phyloP scores from a whole-genome alignment of 1,140 invertebrate genomes.

The Asobara japonica region DNA sequence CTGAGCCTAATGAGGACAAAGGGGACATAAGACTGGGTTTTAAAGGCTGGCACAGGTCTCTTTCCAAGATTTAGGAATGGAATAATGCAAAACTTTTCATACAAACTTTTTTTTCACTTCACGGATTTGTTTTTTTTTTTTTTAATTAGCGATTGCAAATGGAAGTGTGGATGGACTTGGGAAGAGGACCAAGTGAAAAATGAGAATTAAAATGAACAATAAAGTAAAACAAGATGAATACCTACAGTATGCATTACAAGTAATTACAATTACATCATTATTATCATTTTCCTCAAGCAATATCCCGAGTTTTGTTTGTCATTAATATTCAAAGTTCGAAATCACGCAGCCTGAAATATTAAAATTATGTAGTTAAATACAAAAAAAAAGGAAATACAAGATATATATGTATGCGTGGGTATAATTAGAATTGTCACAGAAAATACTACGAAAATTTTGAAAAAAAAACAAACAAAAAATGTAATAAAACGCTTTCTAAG shows the following conservation, averaged over 20 bases:
- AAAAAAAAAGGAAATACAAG: conserved; percentile 29
- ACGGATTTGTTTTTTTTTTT: not conserved
- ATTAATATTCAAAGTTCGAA: conserved; percentile 54
- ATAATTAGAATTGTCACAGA: conserved; percentile 48
- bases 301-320: conserved; percentile 45
- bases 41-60: conserved; percentile 4
- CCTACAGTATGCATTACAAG: not conserved
- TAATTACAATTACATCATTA: not conserved
- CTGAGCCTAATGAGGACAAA: conserved; percentile 10
- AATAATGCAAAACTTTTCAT: conserved; percentile 10
- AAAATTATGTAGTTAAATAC: conserved; percentile 38
- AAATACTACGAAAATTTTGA: conserved; percentile 52
- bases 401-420: conserved; percentile 31
- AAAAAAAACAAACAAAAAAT: conserved; percentile 48
- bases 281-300: conserved; percentile 21
- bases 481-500: conserved; percentile 44
- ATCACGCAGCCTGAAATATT: conserved; percentile 47
- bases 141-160: not conserved
- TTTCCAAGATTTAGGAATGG: not conserved
- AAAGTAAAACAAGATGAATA: not conserved
- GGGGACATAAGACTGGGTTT: conserved; percentile 15
- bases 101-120: not conserved
- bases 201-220: not conserved
- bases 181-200: conserved; percentile 9
- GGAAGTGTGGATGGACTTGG: not conserved